These are phyloP conservation scores for Ailuropoda melanoleuca DNA, from an alignment of 2,113 vertebrate species.

Conservation along the genomic window DNA sequence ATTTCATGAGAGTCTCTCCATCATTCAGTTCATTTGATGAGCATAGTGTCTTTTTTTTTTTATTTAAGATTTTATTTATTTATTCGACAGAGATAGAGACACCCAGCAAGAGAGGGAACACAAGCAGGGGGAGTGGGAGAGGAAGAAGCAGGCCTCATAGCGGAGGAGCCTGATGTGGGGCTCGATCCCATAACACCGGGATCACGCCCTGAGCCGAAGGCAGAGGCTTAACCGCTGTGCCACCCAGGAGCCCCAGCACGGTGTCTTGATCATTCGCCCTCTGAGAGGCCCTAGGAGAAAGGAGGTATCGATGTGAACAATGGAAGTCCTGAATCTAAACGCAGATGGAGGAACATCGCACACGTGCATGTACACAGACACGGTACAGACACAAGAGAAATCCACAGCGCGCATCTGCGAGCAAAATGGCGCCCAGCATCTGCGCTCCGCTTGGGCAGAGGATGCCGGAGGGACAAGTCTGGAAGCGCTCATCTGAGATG, in stretches of 20 bases:
- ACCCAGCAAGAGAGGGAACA: too few relatives aligned
- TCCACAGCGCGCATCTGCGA: background rate
- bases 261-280: background rate
- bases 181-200: too few relatives aligned
- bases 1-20: background rate
- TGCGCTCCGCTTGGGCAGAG: background rate
- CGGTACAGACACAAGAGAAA: background rate
- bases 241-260: too few relatives aligned
- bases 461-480: background rate
- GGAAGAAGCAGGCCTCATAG: too few relatives aligned
- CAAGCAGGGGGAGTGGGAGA: too few relatives aligned
- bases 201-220: too few relatives aligned
- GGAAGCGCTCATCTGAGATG: background rate
- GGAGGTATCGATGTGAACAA: background rate
- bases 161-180: too few relatives aligned
- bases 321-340: background rate
- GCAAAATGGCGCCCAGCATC: background rate
- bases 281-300: background rate
- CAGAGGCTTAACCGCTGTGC: too few relatives aligned
- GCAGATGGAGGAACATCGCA: background rate
- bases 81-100: too few relatives aligned
- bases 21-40: background rate
- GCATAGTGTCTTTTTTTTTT: too few relatives aligned
- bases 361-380: accelerated
- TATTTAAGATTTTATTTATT: too few relatives aligned